Conservation (phyloP, 35 echinoderm and acorn worm genomes). For the Ptychodera flava region DNA sequence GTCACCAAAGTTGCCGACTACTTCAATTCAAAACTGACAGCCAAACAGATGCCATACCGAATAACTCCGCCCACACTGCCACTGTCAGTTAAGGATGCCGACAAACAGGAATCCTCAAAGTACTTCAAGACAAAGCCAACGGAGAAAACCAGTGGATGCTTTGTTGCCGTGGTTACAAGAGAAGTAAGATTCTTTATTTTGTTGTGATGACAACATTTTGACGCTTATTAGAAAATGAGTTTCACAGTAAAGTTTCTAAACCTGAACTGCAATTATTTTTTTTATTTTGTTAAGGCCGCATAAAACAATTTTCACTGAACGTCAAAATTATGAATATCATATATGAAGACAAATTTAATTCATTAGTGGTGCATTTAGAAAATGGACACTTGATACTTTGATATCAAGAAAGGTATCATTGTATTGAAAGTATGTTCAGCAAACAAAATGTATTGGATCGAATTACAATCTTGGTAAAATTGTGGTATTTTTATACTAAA, state of each 20-base stretch:
- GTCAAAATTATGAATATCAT: background rate
- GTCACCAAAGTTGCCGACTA: slow-evolving; percentile 87
- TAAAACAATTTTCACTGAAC: background rate
- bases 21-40: slow-evolving; percentile 28
- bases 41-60: slow-evolving; percentile 54
- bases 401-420: no score
- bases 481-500: no score
- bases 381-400: no score
- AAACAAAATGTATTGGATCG: no score
- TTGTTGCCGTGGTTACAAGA: slow-evolving; percentile 76
- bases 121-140: slow-evolving; percentile 67
- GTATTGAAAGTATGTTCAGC: no score
- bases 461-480: no score
- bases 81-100: slow-evolving; percentile 69
- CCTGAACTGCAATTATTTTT: no score
- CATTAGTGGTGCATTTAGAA: background rate
- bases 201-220: background rate
- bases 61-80: slow-evolving; percentile 73
- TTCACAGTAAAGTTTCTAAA: background rate
- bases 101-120: slow-evolving; percentile 42
- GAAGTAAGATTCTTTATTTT: slow-evolving; percentile 49
- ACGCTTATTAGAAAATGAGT: background rate
- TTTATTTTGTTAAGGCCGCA: background rate
- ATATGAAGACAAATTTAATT: background rate
- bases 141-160: slow-evolving; percentile 69